These are phyloP conservation scores for Nasonia giraulti DNA, from an alignment of 1,140 invertebrate species.

Conservation along the genomic window DNA sequence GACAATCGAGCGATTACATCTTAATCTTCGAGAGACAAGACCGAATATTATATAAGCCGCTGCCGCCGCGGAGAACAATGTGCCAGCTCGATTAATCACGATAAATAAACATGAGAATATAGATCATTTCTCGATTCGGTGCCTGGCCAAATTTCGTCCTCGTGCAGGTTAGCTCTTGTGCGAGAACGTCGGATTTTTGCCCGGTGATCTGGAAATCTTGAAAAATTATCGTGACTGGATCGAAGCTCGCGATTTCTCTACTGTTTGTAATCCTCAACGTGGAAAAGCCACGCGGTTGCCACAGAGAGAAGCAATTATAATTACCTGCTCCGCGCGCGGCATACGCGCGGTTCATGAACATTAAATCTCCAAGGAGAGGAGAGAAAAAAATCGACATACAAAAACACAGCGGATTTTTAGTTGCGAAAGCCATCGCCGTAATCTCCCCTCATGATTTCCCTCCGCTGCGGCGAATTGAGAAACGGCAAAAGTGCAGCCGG, in stretches of 20 bases:
- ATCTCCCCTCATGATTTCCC: neutral
- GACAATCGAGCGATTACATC: constrained; percentile 42
- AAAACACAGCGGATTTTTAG: neutral
- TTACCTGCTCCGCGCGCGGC: neutral
- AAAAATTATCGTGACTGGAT: neutral
- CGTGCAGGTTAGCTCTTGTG: neutral
- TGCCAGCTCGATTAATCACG: constrained; percentile 44
- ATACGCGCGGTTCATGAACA: neutral
- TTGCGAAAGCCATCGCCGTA: constrained; percentile 8
- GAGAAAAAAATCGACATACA: neutral
- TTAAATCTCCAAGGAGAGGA: neutral
- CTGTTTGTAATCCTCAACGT: neutral
- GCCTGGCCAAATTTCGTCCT: constrained; percentile 29
- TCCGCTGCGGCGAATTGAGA: neutral
- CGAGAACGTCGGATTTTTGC: constrained; percentile 30
- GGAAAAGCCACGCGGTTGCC: neutral
- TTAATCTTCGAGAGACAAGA: constrained; percentile 13
- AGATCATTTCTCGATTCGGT: neutral
- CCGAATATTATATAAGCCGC: constrained; percentile 32
- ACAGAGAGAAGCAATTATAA: neutral
- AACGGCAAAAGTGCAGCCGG: neutral
- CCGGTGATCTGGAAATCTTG: neutral
- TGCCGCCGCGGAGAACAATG: constrained; percentile 28
- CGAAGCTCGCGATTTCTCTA: neutral
- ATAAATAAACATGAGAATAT: constrained; percentile 43